Base-by-base conservation (phyloP, 2,797 vertebrate genomes). In the Myotis pilosus region DNA sequence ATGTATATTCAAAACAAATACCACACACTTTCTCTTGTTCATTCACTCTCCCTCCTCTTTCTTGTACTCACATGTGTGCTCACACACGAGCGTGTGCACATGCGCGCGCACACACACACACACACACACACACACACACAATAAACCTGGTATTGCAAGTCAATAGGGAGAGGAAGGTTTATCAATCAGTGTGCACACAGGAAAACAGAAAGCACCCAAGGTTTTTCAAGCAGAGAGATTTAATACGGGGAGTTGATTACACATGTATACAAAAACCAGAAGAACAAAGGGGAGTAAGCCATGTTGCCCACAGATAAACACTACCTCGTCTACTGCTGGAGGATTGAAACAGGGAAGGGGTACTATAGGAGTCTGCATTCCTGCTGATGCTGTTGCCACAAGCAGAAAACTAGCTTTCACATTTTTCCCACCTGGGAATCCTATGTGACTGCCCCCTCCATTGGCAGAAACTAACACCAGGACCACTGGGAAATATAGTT, bases 401-500 rank as follows among this genome's bases (percentile, higher is more conserved):
- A 51, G 17, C 36, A 85, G 76, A 84, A 91, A 87, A 92, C 22
- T 23, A 68, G 47, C 44, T 78, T 93, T 47, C 62, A 69, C 6
- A 47, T 33, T 87, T 78, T 74, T 47, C 60, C 38, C 28, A 41
- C 12, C 30, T 55, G 23, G 41, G 66, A 91, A 87, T 57, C n/a
- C 66, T 17, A 15, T 16, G 5, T 30, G 80, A 87, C 8, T 44
- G 11, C 41, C 13, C 91, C 66, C 20, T 36, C 36, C 49, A 44
- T 5, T 72, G 60, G 69, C 76, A 66, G 72, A 88, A 66, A 22
- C 13, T 30, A 76, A 94, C 3, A 66, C 5, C 33, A 66, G 33
- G 84, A 36, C 20, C 38, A 60, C 60, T 81, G 53, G 81, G 66
- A 89, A 94, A 66, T 10, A 30, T n/a, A 90, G 81, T 86, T 92